Evolutionary conservation across 2,113 vertebrate genomes (phyloP), one percentile per base, ranked within the genome.

Genomic region (Pipra filicauda): DNA sequence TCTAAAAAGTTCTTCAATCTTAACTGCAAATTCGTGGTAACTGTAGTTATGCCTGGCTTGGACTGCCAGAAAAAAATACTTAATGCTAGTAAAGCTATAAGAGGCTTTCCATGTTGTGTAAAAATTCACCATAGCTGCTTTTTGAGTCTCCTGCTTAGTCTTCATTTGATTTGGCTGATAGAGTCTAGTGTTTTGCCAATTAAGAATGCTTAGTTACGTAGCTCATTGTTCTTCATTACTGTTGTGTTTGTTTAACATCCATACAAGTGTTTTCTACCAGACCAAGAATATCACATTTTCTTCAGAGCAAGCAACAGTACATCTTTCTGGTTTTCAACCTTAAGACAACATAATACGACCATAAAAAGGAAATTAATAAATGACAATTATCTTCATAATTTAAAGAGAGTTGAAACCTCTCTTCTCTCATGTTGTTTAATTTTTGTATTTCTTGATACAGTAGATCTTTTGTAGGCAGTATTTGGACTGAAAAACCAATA

Each of bases 201-300:
- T 88, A 51, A 83, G 41, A 74, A 84, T 70, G n/a, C 16, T 92
- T 76, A 88, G 85, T 85, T 94, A 55, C 21, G 46, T 18, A 83
- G 12, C 13, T 66, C 51, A 89, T 86, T 16, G 26, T 84, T 96
- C 75, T 96, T 95, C 64, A 85, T 78, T 79, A 85, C n/a, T 91
- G 27, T 31, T 65, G 9, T 69, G 26, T 80, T 93, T 84, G 54
- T 31, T 84, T 90, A 82, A 95, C 67, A 77, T 82, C 44, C 33
- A 1, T 69, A 74, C 20, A 39, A 71, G 30, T 44, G 31, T 90
- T 52, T 92, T 95, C 59, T 67, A n/a, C 37, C 33, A 3, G 72
- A 94, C 23, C 55, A 44, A 81, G 72, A 62, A 51, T 48, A 92
- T 87, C 37, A 73, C 11, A 26, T 93, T 95, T 90, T 95, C 65